Evolutionary conservation across 2,888 invertebrate species (phyloP).

Genomic region (Dryomyza anilis): DNA sequence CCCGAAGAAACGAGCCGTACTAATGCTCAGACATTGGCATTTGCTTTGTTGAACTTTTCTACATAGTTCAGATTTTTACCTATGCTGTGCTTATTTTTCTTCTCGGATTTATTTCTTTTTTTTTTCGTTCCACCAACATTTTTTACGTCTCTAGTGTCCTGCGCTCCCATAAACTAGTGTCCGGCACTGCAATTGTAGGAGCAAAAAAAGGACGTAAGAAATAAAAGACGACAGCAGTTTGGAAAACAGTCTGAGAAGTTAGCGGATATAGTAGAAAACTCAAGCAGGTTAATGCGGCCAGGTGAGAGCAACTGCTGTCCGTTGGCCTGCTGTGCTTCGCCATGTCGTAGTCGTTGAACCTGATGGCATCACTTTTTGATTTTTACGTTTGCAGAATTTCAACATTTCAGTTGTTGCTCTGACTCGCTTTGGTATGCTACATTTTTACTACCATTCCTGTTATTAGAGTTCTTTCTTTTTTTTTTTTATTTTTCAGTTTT

Average conservation of each 20-base stretch:
- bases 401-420: too few relatives aligned
- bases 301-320: neutral
- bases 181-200: neutral
- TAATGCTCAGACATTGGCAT: neutral
- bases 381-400: too few relatives aligned
- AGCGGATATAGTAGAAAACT: neutral
- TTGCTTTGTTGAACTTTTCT: conserved; percentile 1
- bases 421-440: neutral
- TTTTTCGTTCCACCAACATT: neutral
- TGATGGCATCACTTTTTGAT: conserved; percentile 3
- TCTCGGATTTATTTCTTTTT: neutral
- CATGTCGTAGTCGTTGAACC: neutral
- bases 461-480: neutral
- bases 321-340: neutral
- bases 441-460: neutral
- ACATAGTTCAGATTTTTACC: neutral
- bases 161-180: neutral
- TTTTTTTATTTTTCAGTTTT: neutral
- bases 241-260: neutral
- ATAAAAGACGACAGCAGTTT: too few relatives aligned
- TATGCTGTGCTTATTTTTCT: neutral
- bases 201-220: neutral
- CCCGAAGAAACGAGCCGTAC: neutral
- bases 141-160: too few relatives aligned
- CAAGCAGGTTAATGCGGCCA: conserved; percentile 1